These are phyloP conservation scores for Emydocephalus ijimae DNA, from an alignment of 2,113 vertebrate genomes.

Conservation along the genomic window DNA sequence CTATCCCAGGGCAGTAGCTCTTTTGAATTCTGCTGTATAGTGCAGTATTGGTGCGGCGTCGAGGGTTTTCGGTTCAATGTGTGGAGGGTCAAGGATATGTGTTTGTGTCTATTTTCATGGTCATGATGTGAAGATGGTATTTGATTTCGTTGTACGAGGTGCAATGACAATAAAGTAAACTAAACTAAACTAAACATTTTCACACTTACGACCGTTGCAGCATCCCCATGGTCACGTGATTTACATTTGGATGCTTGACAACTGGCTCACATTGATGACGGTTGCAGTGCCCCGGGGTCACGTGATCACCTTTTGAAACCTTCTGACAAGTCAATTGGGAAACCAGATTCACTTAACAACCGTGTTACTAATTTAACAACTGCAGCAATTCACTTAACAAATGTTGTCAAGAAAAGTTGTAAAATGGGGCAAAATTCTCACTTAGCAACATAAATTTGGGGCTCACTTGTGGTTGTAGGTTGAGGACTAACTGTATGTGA, in stretches of 20 bases:
- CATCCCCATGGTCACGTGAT: not conserved
- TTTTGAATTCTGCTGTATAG: too few species aligned
- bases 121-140: too few species aligned
- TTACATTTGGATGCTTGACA: not conserved
- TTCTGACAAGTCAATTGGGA: not conserved
- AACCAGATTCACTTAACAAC: not conserved
- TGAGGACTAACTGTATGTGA: not conserved
- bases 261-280: not conserved
- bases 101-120: too few species aligned
- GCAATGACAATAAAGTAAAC: too few species aligned
- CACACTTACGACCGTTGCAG: not conserved
- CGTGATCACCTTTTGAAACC: not conserved
- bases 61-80: too few species aligned
- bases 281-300: not conserved
- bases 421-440: not conserved
- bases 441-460: not conserved
- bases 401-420: not conserved
- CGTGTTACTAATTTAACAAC: not conserved
- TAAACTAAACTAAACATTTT: not conserved
- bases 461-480: not conserved
- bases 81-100: too few species aligned
- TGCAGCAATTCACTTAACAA: not conserved
- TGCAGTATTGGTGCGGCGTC: too few species aligned
- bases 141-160: too few species aligned
- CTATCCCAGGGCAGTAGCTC: too few species aligned